Evolutionary conservation across 2,113 vertebrate genomes (phyloP).

Genomic region (human (Homo sapiens)): GRCh38 chr7:38733001-38733500

Average conservation of each 20-base stretch:
- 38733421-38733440: neutral
- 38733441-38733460: neutral
- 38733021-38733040: too few relatives aligned
- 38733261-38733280: neutral
- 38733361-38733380: neutral
- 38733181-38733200: neutral
- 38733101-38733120: too few relatives aligned
- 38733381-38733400: neutral
- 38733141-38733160: neutral
- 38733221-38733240: neutral
- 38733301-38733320: neutral
- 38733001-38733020: too few relatives aligned
- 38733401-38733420: neutral
- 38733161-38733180: neutral
- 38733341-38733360: neutral
- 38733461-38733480: neutral
- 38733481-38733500: neutral
- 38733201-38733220: neutral
- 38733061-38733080: too few relatives aligned
- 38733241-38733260: neutral
- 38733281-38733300: neutral
- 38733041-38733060: too few relatives aligned
- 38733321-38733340: neutral
- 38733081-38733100: too few relatives aligned
- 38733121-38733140: too few relatives aligned